Evolutionary conservation across 2,797 vertebrate species (phyloP).

Genomic region (Melanogrammus aeglefinus): DNA sequence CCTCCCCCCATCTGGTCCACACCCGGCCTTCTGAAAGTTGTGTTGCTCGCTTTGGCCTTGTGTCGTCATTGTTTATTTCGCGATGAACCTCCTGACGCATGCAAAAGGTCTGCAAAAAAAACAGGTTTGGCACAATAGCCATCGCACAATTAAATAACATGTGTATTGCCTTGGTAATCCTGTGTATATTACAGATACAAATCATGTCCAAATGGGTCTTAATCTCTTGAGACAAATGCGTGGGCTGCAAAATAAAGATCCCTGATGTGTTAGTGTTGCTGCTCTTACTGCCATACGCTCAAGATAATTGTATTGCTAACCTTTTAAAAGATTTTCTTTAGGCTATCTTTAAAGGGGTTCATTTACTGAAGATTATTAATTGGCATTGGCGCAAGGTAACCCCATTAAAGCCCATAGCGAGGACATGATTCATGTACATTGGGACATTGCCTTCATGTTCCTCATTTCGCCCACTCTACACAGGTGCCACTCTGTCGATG

Average conservation of each 20-base stretch:
- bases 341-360: not conserved
- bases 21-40: not conserved
- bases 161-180: not conserved
- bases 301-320: not conserved
- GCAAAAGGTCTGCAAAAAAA: not conserved
- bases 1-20: not conserved
- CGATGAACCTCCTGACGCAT: not conserved
- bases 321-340: not conserved
- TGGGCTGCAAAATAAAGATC: not conserved
- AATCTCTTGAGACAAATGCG: not conserved
- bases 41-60: not conserved
- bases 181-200: not conserved
- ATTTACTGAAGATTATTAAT: not conserved
- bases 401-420: not conserved
- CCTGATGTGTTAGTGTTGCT: not conserved
- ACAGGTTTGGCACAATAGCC: not conserved
- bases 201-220: not conserved
- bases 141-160: not conserved
- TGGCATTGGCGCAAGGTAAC: not conserved
- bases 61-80: not conserved
- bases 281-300: not conserved
- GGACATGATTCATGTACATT: not conserved
- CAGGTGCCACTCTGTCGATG: constrained; percentile 79
- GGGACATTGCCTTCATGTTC: not conserved
- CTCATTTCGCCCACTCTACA: not conserved